phyloP scores from a whole-genome alignment of 1,140 invertebrate species.

The Calycopis cecrops region DNA sequence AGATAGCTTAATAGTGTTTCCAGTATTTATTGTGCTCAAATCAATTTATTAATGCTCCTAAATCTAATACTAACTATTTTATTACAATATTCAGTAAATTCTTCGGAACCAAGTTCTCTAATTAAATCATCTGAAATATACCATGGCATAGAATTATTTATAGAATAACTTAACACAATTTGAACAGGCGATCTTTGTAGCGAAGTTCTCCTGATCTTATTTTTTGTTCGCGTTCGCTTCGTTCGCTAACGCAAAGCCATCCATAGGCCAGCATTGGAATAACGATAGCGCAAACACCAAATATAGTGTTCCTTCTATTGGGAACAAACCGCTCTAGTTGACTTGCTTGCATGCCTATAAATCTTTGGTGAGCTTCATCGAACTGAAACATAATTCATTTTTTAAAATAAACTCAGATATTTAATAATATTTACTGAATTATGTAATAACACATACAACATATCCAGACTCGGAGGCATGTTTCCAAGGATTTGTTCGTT shows the following conservation, averaged over 20 bases:
- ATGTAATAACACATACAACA: constrained; percentile 68
- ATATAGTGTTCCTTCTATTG: constrained; percentile 75
- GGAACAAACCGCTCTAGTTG: constrained; percentile 81
- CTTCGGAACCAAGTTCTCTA: no score
- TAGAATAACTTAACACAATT: constrained; percentile 30
- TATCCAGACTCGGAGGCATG: constrained; percentile 62
- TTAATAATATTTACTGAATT: constrained; percentile 39
- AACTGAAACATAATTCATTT: constrained; percentile 76
- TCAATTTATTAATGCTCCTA: no score
- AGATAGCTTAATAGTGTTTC: no score
- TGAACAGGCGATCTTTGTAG: constrained; percentile 80
- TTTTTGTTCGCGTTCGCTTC: constrained; percentile 74
- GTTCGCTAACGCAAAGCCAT: constrained; percentile 72
- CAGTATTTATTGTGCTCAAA: no score
- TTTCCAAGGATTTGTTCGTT: constrained; percentile 79
- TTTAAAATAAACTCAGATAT: background rate
- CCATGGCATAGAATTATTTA: no score
- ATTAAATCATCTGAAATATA: no score
- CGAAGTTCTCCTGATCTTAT: constrained; percentile 81
- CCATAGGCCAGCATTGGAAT: constrained; percentile 76
- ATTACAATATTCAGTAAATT: no score
- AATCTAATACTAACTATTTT: no score
- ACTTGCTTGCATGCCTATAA: constrained; percentile 79
- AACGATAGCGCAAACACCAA: constrained; percentile 74
- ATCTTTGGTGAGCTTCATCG: constrained; percentile 83